Evolutionary conservation across 1,140 invertebrate species (phyloP).

Genomic region (Heliconius himera): DNA sequence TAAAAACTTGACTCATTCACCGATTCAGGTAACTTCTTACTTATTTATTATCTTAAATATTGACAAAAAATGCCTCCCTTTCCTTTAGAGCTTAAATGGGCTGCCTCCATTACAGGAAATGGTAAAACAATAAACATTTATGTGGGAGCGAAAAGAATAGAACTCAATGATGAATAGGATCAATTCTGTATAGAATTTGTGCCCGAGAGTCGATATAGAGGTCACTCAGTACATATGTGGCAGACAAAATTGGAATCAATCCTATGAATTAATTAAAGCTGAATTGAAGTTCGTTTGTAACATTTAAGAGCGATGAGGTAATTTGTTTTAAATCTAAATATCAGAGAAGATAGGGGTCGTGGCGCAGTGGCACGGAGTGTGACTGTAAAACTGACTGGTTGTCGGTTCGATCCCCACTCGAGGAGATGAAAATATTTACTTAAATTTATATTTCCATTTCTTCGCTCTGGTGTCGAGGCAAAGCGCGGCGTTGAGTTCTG

Average conservation of each 20-base stretch:
- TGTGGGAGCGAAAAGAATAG: conserved; percentile 36
- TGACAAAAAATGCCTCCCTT: conserved; percentile 17
- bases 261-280: conserved; percentile 5
- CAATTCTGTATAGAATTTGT: conserved; percentile 44
- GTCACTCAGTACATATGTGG: conserved; percentile 36
- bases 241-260: conserved; percentile 22
- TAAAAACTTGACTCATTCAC: neutral
- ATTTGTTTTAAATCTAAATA: neutral
- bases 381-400: no score
- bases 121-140: conserved; percentile 47
- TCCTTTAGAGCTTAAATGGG: conserved; percentile 25
- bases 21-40: neutral
- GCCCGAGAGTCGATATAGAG: conserved; percentile 39
- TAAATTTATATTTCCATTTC: no score
- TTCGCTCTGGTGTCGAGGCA: no score
- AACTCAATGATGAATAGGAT: conserved; percentile 45
- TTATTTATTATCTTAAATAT: neutral
- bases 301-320: neutral
- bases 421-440: no score
- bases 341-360: no score
- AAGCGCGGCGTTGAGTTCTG: no score
- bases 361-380: no score
- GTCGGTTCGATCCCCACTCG: no score
- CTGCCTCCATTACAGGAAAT: conserved; percentile 43
- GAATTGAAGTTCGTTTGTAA: neutral